phyloP scores from a whole-genome alignment of 30 jellyfish, hydroid and myxozoan genomes.

The Sanderia malayensis region DNA sequence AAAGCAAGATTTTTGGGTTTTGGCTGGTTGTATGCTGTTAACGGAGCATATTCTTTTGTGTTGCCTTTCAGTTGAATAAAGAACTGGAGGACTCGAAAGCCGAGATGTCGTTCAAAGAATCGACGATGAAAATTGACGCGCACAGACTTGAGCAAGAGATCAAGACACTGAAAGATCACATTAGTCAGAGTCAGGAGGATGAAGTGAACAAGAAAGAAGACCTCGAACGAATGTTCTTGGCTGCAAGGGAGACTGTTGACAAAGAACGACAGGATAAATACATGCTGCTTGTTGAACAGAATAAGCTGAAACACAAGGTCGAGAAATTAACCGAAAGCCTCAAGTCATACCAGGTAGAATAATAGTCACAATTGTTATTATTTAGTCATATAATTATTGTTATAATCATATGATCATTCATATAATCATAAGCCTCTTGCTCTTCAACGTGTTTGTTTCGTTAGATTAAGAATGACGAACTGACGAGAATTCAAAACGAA shows the following conservation, averaged over 20 bases:
- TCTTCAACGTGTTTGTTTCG: not conserved
- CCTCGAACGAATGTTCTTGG: conserved; percentile 61
- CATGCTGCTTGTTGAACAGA: conserved; percentile 81
- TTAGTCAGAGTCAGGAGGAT: conserved; percentile 52
- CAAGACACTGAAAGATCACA: conserved; percentile 45
- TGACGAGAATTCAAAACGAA: conserved; percentile 88
- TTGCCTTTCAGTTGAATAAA: conserved; percentile 37
- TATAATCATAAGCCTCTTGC: too few species aligned
- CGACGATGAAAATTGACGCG: conserved; percentile 52
- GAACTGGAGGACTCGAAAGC: conserved; percentile 56
- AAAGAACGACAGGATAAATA: conserved; percentile 86
- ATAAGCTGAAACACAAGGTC: conserved; percentile 79
- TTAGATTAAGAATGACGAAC: conserved; percentile 83
- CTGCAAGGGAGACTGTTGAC: conserved; percentile 81
- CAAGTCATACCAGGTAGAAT: conserved; percentile 82
- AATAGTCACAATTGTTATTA: too few species aligned
- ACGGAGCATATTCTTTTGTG: not conserved
- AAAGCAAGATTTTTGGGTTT: too few species aligned
- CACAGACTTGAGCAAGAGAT: conserved; percentile 69
- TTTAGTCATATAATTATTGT: too few species aligned
- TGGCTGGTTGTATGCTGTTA: not conserved
- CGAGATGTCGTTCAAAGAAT: conserved; percentile 56
- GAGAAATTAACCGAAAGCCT: conserved; percentile 83
- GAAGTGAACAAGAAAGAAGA: conserved; percentile 45
- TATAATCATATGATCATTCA: too few species aligned